Base-by-base conservation (phyloP, 2,888 invertebrate genomes). In the Cryptocephalus moraei region DNA sequence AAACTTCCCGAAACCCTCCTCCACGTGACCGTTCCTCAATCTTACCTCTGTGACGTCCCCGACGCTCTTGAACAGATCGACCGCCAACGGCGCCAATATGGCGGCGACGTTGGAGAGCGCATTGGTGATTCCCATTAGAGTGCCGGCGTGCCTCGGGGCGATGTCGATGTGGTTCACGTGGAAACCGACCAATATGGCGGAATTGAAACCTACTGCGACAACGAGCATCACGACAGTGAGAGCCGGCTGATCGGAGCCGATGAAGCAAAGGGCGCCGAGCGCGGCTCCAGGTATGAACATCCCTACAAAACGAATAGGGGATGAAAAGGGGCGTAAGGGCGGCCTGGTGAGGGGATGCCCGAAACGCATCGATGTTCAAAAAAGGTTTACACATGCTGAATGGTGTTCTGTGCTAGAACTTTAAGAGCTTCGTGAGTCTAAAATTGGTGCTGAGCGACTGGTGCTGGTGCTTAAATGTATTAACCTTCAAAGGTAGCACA, bases 91-190 rank as follows among this genome's bases (percentile, higher is more conserved):
- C 0, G 88, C 89, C 56, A 89, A 71, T 52, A 91, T 83, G 47
- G 88, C 86, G 68, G 85, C 83, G 9, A 88, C 72, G 59, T 86
- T 88, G 0, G 85, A 83, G 11, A 78, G 71, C 8, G 84, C 82
- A 64, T 91, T 91, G 1, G 88, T 88, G 57, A 91, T 81, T 8
- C 90, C 90, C 86, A 90, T 88, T 55, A 91, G 69, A 0, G 84
- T 82, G 33, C 90, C 90, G 4, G 90, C 86, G 65, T 84, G 86
- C 65, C 86, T 87, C 1, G 90, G 89, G 4, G 90, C 84, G 44
- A 91, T 73, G 70, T 91, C 91, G 52, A 91, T 85, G 62, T 90
- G 90, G 56, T 89, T 90, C 13, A 81, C 77, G 75, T 81, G 78
- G 63, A 82, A 86, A 6, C 89, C 89, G 43, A 83, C 79, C 56